These are phyloP conservation scores for Pseudachorutes palmiensis DNA, from an alignment of 1,140 invertebrate species.

Conservation along the genomic window DNA sequence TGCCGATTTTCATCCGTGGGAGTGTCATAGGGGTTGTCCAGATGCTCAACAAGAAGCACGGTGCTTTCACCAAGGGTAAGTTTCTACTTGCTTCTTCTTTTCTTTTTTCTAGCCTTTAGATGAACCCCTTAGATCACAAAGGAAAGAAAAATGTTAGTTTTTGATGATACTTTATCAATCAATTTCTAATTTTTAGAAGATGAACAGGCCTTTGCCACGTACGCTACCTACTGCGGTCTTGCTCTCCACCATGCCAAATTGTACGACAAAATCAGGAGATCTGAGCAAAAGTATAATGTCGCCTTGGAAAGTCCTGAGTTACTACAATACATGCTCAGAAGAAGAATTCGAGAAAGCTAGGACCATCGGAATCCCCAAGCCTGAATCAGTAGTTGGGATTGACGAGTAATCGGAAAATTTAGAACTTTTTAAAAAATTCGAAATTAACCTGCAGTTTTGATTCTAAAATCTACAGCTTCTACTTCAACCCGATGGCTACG, in stretches of 20 bases:
- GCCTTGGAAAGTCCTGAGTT: conserved; percentile 66
- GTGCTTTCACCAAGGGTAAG: conserved; percentile 40
- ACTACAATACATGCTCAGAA: conserved; percentile 68
- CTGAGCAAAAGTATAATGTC: conserved; percentile 74
- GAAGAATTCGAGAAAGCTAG: conserved; percentile 56
- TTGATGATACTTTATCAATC: no score
- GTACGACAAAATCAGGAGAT: conserved; percentile 71
- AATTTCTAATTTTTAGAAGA: no score
- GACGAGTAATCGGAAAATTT: conserved; percentile 44
- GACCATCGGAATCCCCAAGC: conserved; percentile 38
- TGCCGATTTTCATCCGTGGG: conserved; percentile 71
- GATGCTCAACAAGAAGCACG: conserved; percentile 54
- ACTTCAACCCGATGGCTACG: conserved; percentile 61
- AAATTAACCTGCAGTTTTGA: background rate
- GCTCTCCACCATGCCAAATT: conserved; percentile 75
- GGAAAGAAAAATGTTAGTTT: no score
- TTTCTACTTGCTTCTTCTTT: no score
- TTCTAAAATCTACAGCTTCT: conserved; percentile 52
- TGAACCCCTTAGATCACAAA: no score
- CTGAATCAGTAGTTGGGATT: conserved; percentile 41
- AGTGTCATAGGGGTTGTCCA: conserved; percentile 59
- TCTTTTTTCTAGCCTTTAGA: no score
- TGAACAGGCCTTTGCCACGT: conserved; percentile 72
- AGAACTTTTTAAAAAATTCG: background rate
- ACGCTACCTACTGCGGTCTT: conserved; percentile 76